Conservation (phyloP, 2,797 vertebrate species). For the Simalia tracyae region DNA sequence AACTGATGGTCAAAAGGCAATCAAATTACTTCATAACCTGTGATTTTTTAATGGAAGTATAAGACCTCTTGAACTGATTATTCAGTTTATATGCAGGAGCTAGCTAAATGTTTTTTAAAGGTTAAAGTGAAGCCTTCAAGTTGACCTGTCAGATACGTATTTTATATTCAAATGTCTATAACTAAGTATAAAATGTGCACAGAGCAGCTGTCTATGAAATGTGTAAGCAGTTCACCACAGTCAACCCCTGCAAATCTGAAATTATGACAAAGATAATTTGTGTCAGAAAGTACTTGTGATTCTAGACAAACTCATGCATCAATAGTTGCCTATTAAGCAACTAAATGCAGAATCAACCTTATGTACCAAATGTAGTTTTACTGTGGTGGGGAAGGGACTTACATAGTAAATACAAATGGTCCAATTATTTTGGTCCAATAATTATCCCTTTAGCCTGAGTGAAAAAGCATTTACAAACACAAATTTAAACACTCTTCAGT, state of each 20-base stretch:
- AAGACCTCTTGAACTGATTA: neutral
- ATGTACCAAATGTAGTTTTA: neutral
- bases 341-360: neutral
- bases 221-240: neutral
- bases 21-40: neutral
- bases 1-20: neutral
- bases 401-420: neutral
- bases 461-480: neutral
- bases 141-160: neutral
- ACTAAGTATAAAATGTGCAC: neutral
- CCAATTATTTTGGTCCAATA: neutral
- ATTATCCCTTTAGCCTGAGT: neutral
- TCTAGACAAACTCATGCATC: neutral
- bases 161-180: neutral
- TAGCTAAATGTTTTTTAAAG: neutral
- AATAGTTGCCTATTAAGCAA: neutral
- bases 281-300: neutral
- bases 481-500: conserved; percentile 13
- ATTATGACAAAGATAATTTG: neutral
- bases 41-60: neutral
- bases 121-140: neutral
- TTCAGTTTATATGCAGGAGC: neutral
- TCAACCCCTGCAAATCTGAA: conserved; percentile 1
- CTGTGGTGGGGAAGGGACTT: neutral
- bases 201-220: neutral